Conservation (phyloP, 2,113 vertebrate genomes). For the Hymenochirus boettgeri region DNA sequence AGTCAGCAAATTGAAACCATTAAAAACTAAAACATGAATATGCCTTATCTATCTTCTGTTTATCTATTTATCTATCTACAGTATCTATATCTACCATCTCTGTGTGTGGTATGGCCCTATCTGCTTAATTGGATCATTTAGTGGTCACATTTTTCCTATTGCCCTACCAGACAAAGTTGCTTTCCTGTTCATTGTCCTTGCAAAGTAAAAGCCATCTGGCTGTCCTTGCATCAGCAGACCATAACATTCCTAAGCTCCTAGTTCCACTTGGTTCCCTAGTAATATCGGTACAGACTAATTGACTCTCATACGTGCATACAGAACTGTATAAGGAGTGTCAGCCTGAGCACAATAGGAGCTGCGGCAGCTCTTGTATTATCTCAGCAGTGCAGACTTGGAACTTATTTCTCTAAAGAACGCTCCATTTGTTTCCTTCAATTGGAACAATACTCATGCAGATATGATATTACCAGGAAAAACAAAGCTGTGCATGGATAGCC, state of each 20-base stretch:
- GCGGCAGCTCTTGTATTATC: conserved; percentile 56
- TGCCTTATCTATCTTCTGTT: too few species aligned
- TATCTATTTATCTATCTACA: too few species aligned
- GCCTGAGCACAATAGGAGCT: conserved; percentile 51
- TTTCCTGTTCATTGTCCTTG: background rate
- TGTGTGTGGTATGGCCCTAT: too few species aligned
- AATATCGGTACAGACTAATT: conserved; percentile 62
- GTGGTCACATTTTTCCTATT: too few species aligned
- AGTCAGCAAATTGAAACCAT: too few species aligned
- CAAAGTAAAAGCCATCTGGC: conserved; percentile 3
- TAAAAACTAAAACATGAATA: too few species aligned
- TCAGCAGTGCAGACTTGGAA: conserved; percentile 60
- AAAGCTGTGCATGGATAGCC: conserved; percentile 23
- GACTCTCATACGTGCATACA: conserved; percentile 61
- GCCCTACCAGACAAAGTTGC: too few species aligned
- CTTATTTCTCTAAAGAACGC: conserved; percentile 57
- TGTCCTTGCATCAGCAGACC: conserved; percentile 24
- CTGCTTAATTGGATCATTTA: too few species aligned
- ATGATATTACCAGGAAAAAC: conserved; percentile 21
- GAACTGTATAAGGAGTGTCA: conserved; percentile 63
- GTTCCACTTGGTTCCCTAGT: conserved; percentile 36
- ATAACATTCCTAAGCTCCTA: conserved; percentile 44
- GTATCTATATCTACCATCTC: too few species aligned
- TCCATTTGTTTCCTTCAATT: conserved; percentile 54
- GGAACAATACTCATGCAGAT: conserved; percentile 56